phyloP scores from a whole-genome alignment of 2,888 invertebrate species.

The Lymantria dispar region DNA sequence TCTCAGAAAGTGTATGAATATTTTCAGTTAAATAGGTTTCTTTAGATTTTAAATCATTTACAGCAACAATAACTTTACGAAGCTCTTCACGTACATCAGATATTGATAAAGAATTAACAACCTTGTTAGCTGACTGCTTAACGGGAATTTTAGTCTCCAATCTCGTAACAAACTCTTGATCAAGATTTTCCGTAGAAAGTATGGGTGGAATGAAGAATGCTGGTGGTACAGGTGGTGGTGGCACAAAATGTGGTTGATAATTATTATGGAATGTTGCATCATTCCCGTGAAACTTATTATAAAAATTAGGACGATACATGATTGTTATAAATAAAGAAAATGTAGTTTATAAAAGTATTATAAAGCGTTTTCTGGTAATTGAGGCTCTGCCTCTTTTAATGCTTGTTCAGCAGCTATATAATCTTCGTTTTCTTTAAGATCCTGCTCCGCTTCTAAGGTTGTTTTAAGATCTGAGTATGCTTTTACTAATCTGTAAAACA shows the following conservation, averaged over 20 bases:
- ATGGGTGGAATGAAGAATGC: slow-evolving; percentile 19
- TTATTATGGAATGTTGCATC: slow-evolving; percentile 67
- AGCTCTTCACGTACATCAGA: slow-evolving; percentile 45
- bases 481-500: slow-evolving; percentile 82
- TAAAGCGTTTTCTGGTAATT: slow-evolving; percentile 68
- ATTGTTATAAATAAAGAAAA: slow-evolving; percentile 53
- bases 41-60: slow-evolving; percentile 47
- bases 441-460: slow-evolving; percentile 87
- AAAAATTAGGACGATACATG: slow-evolving; percentile 69
- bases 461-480: slow-evolving; percentile 90
- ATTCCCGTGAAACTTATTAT: slow-evolving; percentile 54
- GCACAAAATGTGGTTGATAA: slow-evolving; percentile 28
- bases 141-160: slow-evolving; percentile 38
- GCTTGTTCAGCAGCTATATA: slow-evolving; percentile 86
- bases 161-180: slow-evolving; percentile 51
- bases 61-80: slow-evolving; percentile 30
- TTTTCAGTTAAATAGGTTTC: slow-evolving; percentile 69
- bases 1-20: slow-evolving; percentile 65
- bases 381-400: slow-evolving; percentile 85
- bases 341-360: slow-evolving; percentile 45
- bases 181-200: slow-evolving; percentile 20
- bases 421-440: slow-evolving; percentile 88
- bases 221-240: slow-evolving; percentile 47
- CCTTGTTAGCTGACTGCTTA: slow-evolving; percentile 1
- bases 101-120: slow-evolving; percentile 36